Conservation (phyloP, 1,140 invertebrate species). For the Idris sp. region DNA sequence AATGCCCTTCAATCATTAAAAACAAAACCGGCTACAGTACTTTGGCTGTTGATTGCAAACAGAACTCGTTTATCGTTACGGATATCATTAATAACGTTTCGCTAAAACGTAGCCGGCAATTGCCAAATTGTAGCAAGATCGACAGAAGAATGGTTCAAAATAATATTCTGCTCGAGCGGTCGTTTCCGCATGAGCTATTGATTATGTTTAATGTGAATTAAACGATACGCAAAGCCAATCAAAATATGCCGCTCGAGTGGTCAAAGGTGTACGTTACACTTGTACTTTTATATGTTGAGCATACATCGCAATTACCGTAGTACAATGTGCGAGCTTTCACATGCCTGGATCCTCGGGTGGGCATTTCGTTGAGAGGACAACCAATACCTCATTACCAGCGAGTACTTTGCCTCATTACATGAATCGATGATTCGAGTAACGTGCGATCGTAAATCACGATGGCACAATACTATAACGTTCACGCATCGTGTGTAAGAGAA, state of each 20-base stretch:
- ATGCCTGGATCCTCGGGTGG: constrained; percentile 50
- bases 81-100: constrained; percentile 9
- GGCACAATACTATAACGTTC: constrained; percentile 55
- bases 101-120: constrained; percentile 8
- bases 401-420: constrained; percentile 69
- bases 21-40: too few relatives aligned
- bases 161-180: constrained; percentile 41
- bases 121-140: constrained; percentile 29
- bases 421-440: constrained; percentile 69
- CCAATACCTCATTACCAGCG: constrained; percentile 62
- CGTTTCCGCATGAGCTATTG: constrained; percentile 49
- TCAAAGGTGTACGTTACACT: constrained; percentile 63
- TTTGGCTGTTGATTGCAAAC: too few relatives aligned
- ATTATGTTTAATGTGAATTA: constrained; percentile 54
- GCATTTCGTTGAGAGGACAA: constrained; percentile 47
- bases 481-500: constrained; percentile 41
- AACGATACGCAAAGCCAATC: constrained; percentile 58
- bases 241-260: constrained; percentile 53
- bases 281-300: constrained; percentile 53
- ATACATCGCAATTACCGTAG: constrained; percentile 52
- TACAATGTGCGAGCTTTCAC: constrained; percentile 46
- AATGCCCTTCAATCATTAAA: too few relatives aligned
- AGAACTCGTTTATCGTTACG: too few relatives aligned
- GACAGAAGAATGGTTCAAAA: constrained; percentile 32
- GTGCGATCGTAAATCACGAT: constrained; percentile 64